These are phyloP conservation scores for Podarcis lilfordi DNA, from an alignment of 2,797 vertebrate genomes.

Conservation along the genomic window DNA sequence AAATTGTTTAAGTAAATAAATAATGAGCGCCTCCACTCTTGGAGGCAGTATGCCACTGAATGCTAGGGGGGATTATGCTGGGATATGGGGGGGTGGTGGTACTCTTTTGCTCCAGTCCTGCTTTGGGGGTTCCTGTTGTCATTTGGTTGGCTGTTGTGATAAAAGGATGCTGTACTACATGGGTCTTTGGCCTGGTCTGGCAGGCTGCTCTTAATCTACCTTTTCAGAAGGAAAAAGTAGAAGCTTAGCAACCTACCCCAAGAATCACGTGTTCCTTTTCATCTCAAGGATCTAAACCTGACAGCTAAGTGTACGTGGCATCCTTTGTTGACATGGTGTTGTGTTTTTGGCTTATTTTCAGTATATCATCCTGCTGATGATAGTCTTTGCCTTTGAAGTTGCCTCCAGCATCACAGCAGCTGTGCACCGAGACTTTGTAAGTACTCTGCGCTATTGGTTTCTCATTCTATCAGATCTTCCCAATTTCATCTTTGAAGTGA, in stretches of 20 bases:
- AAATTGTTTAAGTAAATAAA: no score
- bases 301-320: not conserved
- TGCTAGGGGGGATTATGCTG: not conserved
- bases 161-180: not conserved
- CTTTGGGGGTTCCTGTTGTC: not conserved
- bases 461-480: not conserved
- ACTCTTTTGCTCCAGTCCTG: not conserved
- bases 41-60: not conserved
- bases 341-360: slow-evolving; percentile 53
- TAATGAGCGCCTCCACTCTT: not conserved
- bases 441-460: slow-evolving; percentile 47
- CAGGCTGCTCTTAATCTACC: not conserved
- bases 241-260: not conserved
- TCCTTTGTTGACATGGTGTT: not conserved
- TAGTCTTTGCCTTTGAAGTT: slow-evolving; percentile 83
- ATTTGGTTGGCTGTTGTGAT: not conserved
- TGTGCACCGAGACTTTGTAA: slow-evolving; percentile 81
- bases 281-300: not conserved
- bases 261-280: not conserved
- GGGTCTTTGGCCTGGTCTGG: not conserved
- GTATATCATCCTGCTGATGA: slow-evolving; percentile 84
- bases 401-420: slow-evolving; percentile 84
- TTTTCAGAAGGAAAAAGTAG: not conserved
- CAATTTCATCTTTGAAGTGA: not conserved
- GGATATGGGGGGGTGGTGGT: not conserved